Evolutionary conservation across 30 jellyfish, hydroid and myxozoan genomes (phyloP), one percentile per base, ranked within the genome.

Genomic region (Mastigias papua): DNA sequence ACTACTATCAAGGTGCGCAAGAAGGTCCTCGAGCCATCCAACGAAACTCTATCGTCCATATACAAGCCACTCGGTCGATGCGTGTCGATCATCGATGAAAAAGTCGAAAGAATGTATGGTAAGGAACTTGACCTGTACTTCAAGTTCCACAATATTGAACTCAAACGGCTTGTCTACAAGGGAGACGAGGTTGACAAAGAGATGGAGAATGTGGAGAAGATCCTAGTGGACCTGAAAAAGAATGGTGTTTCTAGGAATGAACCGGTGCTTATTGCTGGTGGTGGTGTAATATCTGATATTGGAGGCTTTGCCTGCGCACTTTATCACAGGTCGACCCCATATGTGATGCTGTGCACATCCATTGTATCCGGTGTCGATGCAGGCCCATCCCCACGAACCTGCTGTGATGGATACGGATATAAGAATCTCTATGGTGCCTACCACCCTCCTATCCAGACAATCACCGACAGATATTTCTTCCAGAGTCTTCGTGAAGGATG

Each of bases 391-490:
- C 93, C 93, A 19, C 54, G 93, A 22, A 84, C 93, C 22, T 84
- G 93, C 57, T 69, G 88, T 72, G 93, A 84, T 57, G 93, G 93
- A 62, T 57, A 57, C 69, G 31, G 93, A 54, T 84, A 32, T 72
- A 84, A 84, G 88, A 84, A 84, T 28, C 93, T 84, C 31, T 84
- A 84, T 54, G 93, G 93, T 54, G 93, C 93, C 33, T 84, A 84
- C 73, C 93, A 84, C 34, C 93, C 93, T 1, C 93, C 93, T 0
- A 57, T 84, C 22, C 81, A 25, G 46, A 84, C 93, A 15, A 70
- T 84, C 80, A 84, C 93, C 42, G 93, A 84, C 72, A 54, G 93
- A 28, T 69, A 28, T 60, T 84, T 84, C 64, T 84, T 84, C 81
- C 51, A 58, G 34, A 34, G 79, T 30, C 88, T 84, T 26, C 81